Evolutionary conservation across 2,113 vertebrate genomes (phyloP).

Genomic region (Marcusenius ussheri): DNA sequence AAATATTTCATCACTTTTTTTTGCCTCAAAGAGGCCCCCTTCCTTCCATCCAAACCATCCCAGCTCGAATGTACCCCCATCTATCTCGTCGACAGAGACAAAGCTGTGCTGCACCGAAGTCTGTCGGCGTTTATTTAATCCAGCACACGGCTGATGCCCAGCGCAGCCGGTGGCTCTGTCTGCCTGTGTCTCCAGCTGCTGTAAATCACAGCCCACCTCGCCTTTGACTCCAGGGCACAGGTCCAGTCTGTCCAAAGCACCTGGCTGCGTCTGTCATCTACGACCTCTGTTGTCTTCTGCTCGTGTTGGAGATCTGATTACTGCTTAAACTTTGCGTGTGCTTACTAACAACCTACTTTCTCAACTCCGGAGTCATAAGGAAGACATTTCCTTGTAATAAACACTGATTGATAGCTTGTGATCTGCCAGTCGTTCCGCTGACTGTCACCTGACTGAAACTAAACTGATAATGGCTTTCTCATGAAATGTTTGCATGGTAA

Average conservation of each 20-base stretch:
- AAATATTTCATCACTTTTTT: not conserved
- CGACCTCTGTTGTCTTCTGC: not conserved
- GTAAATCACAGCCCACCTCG: conserved; percentile 15
- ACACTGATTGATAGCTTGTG: not conserved
- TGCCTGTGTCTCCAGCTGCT: not conserved
- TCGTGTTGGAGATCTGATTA: not conserved
- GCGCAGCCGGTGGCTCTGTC: conserved; percentile 35
- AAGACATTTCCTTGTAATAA: not conserved
- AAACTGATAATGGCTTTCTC: not conserved
- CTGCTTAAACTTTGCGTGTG: not conserved
- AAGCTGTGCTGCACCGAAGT: conserved; percentile 49
- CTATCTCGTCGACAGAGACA: conserved; percentile 49
- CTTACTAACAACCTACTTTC: not conserved
- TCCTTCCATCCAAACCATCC: not conserved
- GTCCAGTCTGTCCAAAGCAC: not conserved
- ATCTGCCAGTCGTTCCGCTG: not conserved
- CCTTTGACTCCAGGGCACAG: not conserved
- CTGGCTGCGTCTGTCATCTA: not conserved
- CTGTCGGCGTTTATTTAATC: conserved; percentile 48
- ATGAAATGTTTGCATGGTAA: not conserved
- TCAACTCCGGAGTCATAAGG: not conserved
- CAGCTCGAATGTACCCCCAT: conserved; percentile 40
- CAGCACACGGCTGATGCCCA: conserved; percentile 47
- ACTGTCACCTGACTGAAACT: not conserved
- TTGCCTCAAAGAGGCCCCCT: not conserved